Conservation (phyloP, 2,113 vertebrate genomes). For the Bungarus multicinctus region DNA sequence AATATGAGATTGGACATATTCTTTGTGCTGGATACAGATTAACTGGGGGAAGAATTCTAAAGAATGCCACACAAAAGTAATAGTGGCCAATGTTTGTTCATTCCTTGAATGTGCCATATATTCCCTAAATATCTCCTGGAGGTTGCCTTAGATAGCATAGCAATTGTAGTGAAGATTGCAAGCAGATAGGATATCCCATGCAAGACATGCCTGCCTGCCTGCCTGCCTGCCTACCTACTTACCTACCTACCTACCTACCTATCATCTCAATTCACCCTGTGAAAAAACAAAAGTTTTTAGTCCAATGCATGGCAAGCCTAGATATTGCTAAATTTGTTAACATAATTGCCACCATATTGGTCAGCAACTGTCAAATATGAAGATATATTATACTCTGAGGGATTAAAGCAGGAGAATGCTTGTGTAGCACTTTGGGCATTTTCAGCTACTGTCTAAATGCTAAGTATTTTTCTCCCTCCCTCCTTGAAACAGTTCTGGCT, state of each 20-base stretch:
- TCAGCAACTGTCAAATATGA: neutral
- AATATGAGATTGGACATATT: neutral
- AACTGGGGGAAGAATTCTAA: neutral
- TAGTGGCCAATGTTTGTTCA: neutral
- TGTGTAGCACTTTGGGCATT: neutral
- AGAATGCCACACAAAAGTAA: neutral
- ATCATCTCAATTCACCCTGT: neutral
- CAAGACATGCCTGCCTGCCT: neutral
- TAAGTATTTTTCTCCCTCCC: neutral
- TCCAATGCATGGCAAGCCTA: neutral
- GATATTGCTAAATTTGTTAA: neutral
- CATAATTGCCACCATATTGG: neutral
- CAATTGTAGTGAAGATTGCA: neutral
- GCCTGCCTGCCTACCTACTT: accelerated
- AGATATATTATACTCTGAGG: neutral
- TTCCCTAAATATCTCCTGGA: neutral
- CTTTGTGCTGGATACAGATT: neutral
- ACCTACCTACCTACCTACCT: too few species aligned
- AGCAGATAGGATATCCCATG: neutral
- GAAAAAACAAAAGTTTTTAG: neutral
- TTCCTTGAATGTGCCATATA: too few species aligned
- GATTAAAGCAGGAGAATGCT: neutral
- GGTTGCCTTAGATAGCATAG: neutral
- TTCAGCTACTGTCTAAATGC: neutral
- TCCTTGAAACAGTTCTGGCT: neutral